These are phyloP conservation scores for Emydocephalus ijimae DNA, from an alignment of 2,113 vertebrate genomes.

Conservation along the genomic window DNA sequence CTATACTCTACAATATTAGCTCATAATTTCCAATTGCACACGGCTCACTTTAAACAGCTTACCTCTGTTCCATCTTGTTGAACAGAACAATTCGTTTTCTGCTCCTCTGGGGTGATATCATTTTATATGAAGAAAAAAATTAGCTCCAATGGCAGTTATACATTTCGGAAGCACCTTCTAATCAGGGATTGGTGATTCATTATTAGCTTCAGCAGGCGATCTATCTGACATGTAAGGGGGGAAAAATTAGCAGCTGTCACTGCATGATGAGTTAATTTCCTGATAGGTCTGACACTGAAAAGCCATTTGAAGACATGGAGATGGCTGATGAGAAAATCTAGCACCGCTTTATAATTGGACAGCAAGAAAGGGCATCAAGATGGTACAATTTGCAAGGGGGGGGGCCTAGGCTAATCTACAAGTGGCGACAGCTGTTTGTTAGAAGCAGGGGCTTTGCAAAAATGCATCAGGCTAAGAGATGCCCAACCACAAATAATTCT, in stretches of 20 bases:
- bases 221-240: constrained; percentile 91
- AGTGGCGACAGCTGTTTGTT: constrained; percentile 54
- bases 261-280: constrained; percentile 96
- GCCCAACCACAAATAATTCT: constrained; percentile 39
- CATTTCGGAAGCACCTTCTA: constrained; percentile 84
- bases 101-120: constrained; percentile 75
- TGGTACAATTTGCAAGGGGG: constrained; percentile 41
- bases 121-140: constrained; percentile 78
- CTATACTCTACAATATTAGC: constrained; percentile 63
- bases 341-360: constrained; percentile 84
- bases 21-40: constrained; percentile 64
- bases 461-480: background rate
- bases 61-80: constrained; percentile 58
- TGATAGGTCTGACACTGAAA: constrained; percentile 89
- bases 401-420: constrained; percentile 44
- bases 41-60: constrained; percentile 56
- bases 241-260: constrained; percentile 98
- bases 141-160: constrained; percentile 78
- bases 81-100: constrained; percentile 69
- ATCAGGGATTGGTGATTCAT: constrained; percentile 92
- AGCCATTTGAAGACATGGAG: constrained; percentile 80
- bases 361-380: constrained; percentile 76
- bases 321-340: constrained; percentile 89
- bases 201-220: constrained; percentile 91
- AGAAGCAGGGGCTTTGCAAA: constrained; percentile 20